Conservation (phyloP, 2,113 vertebrate genomes). For the Carlito syrichta region DNA sequence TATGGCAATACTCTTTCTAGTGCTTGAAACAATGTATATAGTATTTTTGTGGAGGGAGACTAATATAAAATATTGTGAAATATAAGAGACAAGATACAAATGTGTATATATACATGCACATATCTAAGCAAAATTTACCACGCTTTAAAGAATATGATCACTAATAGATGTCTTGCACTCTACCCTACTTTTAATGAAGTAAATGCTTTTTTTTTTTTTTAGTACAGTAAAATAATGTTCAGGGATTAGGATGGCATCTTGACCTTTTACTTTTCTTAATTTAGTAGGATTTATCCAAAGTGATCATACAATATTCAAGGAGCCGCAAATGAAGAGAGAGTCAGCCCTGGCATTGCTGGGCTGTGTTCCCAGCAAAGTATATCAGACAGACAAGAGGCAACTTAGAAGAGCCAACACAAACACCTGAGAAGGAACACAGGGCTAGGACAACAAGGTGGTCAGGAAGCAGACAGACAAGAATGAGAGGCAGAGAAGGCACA, state of each 20-base stretch:
- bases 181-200: too few relatives aligned
- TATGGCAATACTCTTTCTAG: neutral
- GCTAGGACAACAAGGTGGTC: too few relatives aligned
- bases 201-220: too few relatives aligned
- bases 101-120: neutral
- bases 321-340: neutral
- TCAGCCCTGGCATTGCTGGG: neutral
- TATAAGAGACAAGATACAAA: neutral
- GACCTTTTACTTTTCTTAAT: neutral
- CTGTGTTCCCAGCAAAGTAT: neutral
- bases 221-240: neutral
- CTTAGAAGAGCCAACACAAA: neutral
- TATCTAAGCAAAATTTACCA: neutral
- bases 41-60: neutral
- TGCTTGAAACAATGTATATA: neutral
- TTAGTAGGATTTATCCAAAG: neutral
- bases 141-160: neutral
- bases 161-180: too few relatives aligned
- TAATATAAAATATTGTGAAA: neutral
- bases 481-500: neutral
- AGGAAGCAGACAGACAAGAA: neutral
- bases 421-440: neutral
- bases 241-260: neutral
- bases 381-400: neutral
- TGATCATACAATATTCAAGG: neutral